Percentiles rank a stretch among this genome's conserved stretches.
Conservation (phyloP, 2,113 vertebrate species). For the Oreocharis arfaki region DNA sequence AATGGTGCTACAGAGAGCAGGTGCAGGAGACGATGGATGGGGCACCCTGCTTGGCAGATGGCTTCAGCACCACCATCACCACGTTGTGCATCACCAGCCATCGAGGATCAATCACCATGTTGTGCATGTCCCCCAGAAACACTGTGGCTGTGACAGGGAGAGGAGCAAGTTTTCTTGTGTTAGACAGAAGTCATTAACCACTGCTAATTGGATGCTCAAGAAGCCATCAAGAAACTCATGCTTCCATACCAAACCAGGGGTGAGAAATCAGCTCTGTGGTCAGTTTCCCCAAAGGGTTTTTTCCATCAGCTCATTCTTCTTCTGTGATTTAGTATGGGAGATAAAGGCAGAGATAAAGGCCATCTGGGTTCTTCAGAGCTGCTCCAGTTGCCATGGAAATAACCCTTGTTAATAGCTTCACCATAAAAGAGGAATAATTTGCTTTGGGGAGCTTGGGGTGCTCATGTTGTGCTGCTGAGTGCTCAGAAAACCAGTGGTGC, state of each 20-base stretch:
- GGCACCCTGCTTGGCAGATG: background rate
- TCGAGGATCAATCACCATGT: fast-evolving
- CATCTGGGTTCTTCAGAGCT: background rate
- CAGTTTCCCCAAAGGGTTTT: background rate
- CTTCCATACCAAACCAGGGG: background rate
- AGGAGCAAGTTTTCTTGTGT: background rate
- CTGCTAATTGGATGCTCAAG: background rate
- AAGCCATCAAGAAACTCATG: background rate
- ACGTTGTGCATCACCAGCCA: fast-evolving
- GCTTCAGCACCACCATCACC: background rate
- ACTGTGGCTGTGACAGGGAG: background rate
- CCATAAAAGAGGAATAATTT: constrained; percentile 1
- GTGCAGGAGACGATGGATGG: background rate
- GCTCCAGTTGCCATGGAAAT: constrained; percentile 45
- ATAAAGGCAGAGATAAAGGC: background rate
- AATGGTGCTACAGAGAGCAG: fast-evolving
- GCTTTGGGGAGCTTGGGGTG: background rate
- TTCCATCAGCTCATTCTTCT: background rate
- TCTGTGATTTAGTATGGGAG: constrained; percentile 20
- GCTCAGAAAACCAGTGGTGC: background rate
- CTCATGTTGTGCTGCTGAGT: background rate
- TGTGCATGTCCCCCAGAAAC: fast-evolving
- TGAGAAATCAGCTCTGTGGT: background rate
- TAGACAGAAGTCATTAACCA: background rate
- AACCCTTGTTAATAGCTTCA: background rate